phyloP scores from a whole-genome alignment of 2,113 vertebrate species.

The Oophaga pumilio region DNA sequence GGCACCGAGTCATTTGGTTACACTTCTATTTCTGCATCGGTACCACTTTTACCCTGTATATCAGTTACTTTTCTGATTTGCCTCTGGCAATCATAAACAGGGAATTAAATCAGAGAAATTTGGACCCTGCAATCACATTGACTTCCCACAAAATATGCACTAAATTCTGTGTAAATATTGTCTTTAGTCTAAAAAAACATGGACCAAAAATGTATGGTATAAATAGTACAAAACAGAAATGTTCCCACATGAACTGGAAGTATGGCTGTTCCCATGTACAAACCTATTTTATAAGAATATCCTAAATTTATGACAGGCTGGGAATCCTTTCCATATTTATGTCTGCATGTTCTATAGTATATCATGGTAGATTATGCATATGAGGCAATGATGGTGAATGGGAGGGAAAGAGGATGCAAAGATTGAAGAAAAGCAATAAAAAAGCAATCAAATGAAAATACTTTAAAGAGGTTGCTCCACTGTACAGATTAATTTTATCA shows the following conservation, averaged over 20 bases:
- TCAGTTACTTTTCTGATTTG: neutral
- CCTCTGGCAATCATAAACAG: neutral
- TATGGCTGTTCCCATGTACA: neutral
- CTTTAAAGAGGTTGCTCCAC: neutral
- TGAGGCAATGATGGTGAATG: neutral
- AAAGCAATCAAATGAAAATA: neutral
- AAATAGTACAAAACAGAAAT: slow-evolving; percentile 1
- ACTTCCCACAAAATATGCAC: neutral
- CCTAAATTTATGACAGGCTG: neutral
- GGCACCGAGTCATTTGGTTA: too few species aligned
- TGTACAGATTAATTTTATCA: too few species aligned
- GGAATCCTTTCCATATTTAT: neutral
- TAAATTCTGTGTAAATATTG: neutral
- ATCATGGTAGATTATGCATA: neutral
- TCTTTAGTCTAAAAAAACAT: slow-evolving; percentile 1
- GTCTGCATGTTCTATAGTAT: neutral
- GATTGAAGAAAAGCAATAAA: neutral
- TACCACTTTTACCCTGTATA: neutral
- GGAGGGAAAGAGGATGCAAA: neutral
- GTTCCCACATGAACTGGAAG: slow-evolving; percentile 31
- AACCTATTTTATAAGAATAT: neutral
- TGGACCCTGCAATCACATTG: neutral
- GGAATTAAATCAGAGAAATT: neutral
- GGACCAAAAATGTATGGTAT: neutral
- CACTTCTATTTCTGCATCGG: neutral